phyloP scores from a whole-genome alignment of 2,113 vertebrate genomes.

The Erythrolamprus reginae region DNA sequence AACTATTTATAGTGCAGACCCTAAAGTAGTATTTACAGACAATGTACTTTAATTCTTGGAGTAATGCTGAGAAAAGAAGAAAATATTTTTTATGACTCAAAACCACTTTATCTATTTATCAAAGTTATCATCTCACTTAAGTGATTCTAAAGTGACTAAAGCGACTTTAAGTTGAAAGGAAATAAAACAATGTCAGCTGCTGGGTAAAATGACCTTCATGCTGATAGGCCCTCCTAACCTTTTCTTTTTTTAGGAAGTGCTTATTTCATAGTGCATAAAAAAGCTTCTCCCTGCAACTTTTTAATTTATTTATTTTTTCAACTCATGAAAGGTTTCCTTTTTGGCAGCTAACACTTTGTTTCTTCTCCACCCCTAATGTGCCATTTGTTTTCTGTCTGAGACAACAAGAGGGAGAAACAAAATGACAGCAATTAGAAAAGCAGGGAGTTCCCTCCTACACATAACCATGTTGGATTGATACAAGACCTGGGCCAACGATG shows the following conservation, averaged over 20 bases:
- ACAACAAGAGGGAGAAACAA: background rate
- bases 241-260: background rate
- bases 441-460: background rate
- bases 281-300: background rate
- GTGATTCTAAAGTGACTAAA: background rate
- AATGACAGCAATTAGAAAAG: background rate
- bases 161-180: background rate
- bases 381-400: background rate
- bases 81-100: background rate
- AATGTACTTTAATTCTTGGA: background rate
- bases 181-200: background rate
- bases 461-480: background rate
- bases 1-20: background rate
- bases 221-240: background rate
- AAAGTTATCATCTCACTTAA: background rate
- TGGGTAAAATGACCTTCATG: background rate
- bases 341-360: background rate
- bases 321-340: background rate
- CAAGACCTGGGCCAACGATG: background rate
- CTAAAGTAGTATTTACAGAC: background rate
- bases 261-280: background rate
- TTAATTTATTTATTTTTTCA: background rate
- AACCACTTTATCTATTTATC: background rate
- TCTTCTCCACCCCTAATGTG: background rate
- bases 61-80: background rate